Percentiles rank a stretch among this genome's conserved stretches.
Conservation (phyloP, 37 sponge, comb jelly and placozoan genomes). For the Crambe crambe region DNA sequence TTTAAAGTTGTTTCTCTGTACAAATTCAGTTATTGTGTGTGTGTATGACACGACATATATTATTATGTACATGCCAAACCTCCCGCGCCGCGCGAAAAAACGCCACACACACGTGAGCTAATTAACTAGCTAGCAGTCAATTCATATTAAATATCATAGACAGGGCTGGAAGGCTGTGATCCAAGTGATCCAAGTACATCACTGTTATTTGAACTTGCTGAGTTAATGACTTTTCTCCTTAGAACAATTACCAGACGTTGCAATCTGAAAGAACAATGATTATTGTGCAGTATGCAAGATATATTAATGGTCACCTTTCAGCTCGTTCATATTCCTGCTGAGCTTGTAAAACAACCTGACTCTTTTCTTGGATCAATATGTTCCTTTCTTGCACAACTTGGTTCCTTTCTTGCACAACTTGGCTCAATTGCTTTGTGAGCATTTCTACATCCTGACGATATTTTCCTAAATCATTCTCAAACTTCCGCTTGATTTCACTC, state of each 20-base stretch:
- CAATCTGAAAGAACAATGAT: background rate
- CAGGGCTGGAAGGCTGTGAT: background rate
- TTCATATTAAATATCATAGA: background rate
- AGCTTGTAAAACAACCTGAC: background rate
- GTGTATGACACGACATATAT: no score
- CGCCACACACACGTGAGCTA: no score
- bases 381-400: slow-evolving; percentile 37
- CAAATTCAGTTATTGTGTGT: no score
- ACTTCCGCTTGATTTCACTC: slow-evolving; percentile 38
- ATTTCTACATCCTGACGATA: background rate
- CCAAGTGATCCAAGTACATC: background rate
- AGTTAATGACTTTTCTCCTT: background rate
- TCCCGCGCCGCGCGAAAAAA: no score
- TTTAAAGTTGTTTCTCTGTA: no score
- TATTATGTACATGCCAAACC: no score
- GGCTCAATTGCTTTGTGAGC: slow-evolving; percentile 10
- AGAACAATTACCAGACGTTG: background rate
- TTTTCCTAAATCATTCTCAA: slow-evolving; percentile 22
- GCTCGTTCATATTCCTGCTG: slow-evolving; percentile 52
- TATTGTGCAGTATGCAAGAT: background rate
- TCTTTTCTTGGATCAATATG: slow-evolving; percentile 30
- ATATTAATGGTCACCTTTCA: slow-evolving; percentile 5
- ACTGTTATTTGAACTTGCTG: background rate
- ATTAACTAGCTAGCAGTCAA: no score
- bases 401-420: slow-evolving; percentile 39